phyloP scores from a whole-genome alignment of 2,888 invertebrate genomes.

The Nyleta sp. region DNA sequence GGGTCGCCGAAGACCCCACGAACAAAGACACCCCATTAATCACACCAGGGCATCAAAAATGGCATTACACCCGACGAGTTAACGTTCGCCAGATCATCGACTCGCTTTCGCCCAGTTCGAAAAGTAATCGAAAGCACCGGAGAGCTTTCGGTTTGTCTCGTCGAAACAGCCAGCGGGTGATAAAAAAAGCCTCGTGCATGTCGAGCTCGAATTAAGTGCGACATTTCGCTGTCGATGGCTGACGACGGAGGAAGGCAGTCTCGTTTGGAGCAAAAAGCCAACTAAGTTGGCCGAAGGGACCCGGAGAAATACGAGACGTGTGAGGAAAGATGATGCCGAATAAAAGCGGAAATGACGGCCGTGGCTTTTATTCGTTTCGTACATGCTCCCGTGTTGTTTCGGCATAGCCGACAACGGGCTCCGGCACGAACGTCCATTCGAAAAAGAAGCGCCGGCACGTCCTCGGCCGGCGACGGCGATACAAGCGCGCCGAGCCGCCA shows the following conservation, averaged over 20 bases:
- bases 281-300: constrained; percentile 33
- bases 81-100: too few relatives aligned
- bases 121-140: too few relatives aligned
- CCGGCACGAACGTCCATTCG: constrained; percentile 54
- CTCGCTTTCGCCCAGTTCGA: too few relatives aligned
- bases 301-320: constrained; percentile 43
- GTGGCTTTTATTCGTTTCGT: constrained; percentile 52
- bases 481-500: constrained; percentile 65
- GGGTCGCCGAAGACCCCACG: too few relatives aligned
- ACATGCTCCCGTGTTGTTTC: constrained; percentile 59
- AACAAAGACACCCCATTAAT: too few relatives aligned
- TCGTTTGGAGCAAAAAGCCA: constrained; percentile 37
- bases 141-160: neutral
- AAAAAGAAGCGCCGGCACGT: constrained; percentile 54
- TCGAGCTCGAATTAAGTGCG: constrained; percentile 32
- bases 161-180: too few relatives aligned
- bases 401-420: constrained; percentile 39
- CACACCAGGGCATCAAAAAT: too few relatives aligned
- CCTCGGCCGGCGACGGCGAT: constrained; percentile 51
- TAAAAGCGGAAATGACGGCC: constrained; percentile 57
- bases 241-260: constrained; percentile 16
- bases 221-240: constrained; percentile 37
- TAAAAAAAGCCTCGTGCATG: constrained; percentile 16
- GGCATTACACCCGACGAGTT: too few relatives aligned
- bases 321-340: constrained; percentile 57